Conservation (phyloP, 2,113 vertebrate genomes). For the Arothron firmamentum region DNA sequence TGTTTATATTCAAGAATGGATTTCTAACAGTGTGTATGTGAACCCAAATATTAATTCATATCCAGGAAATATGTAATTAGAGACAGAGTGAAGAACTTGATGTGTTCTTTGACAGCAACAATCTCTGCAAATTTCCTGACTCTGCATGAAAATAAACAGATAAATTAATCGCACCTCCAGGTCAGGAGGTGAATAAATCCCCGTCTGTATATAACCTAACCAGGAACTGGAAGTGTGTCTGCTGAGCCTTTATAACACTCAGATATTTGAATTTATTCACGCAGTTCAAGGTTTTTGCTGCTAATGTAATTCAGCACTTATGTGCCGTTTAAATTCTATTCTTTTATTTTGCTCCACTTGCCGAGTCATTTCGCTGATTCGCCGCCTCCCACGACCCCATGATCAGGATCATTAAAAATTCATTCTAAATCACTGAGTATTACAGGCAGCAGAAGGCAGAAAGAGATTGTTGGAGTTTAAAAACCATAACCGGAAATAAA, state of each 20-base stretch:
- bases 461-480: neutral
- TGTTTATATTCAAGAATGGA: too few species aligned
- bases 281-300: neutral
- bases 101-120: too few species aligned
- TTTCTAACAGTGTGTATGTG: too few species aligned
- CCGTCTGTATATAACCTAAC: neutral
- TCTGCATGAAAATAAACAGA: too few species aligned
- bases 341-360: neutral
- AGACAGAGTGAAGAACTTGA: too few species aligned
- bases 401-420: slow-evolving; percentile 27
- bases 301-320: neutral
- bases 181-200: neutral
- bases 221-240: neutral
- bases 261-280: neutral
- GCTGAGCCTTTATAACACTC: neutral
- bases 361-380: slow-evolving; percentile 14
- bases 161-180: neutral
- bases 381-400: slow-evolving; percentile 18
- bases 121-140: neutral
- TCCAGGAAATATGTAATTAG: too few species aligned
- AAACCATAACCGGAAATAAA: neutral
- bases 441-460: slow-evolving; percentile 6
- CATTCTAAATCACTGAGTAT: slow-evolving; percentile 16
- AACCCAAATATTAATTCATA: too few species aligned
- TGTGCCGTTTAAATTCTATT: slow-evolving; percentile 5